phyloP scores from a whole-genome alignment of 2,113 vertebrate genomes.

The Piaya cayana region DNA sequence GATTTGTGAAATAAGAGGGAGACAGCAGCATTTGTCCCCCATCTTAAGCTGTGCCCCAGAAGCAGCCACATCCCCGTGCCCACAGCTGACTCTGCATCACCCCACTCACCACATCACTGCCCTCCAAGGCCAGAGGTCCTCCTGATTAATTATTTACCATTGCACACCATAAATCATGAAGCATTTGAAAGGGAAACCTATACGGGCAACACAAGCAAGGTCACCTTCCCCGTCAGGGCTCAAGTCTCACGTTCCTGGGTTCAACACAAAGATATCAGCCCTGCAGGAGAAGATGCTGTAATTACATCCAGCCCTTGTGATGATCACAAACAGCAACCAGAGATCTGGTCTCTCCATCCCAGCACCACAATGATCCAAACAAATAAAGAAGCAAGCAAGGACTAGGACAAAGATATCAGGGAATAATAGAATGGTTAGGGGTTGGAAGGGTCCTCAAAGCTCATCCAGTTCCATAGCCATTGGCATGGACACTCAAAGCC shows the following conservation, averaged over 20 bases:
- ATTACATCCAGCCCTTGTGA: neutral
- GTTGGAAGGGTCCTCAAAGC: no score
- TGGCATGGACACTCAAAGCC: no score
- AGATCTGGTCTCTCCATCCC: neutral
- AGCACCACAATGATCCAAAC: neutral
- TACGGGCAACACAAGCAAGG: neutral
- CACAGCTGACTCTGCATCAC: neutral
- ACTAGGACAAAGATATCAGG: neutral
- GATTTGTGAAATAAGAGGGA: neutral
- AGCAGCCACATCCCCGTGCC: neutral
- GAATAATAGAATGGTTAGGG: no score
- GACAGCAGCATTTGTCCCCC: neutral
- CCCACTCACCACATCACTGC: fast-evolving
- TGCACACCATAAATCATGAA: neutral
- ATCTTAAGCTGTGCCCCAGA: neutral
- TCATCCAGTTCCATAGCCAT: no score
- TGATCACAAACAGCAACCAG: neutral
- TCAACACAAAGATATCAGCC: neutral
- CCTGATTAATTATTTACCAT: neutral
- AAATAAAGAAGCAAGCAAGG: neutral
- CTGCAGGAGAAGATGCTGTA: neutral
- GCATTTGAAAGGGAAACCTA: neutral
- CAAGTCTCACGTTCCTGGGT: fast-evolving
- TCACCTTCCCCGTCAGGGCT: neutral
- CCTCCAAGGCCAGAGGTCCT: neutral